Evolutionary conservation across 2,888 invertebrate genomes (phyloP).

Genomic region (Apodemia hepburni): DNA sequence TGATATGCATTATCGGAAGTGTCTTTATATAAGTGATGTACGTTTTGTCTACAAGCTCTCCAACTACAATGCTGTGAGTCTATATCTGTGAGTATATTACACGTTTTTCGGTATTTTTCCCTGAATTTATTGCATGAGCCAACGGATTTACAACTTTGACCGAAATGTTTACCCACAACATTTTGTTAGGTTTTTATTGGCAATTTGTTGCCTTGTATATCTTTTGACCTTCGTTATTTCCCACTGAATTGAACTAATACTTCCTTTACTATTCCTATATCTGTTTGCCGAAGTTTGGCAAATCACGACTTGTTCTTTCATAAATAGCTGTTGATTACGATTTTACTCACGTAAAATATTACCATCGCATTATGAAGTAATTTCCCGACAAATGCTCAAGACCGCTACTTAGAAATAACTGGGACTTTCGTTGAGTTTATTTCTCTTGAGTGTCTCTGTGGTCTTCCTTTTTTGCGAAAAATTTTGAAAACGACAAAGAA

Average conservation of each 20-base stretch:
- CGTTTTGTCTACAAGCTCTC: background rate
- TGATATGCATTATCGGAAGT: no score
- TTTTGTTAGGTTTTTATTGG: slow-evolving; percentile 76
- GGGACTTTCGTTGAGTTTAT: background rate
- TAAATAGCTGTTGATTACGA: background rate
- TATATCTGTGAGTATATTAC: slow-evolving; percentile 48
- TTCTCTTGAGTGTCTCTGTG: background rate
- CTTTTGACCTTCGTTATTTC: slow-evolving; percentile 60
- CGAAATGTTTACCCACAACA: slow-evolving; percentile 70
- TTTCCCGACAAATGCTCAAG: background rate
- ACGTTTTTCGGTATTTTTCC: slow-evolving; percentile 67
- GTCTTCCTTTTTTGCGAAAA: background rate
- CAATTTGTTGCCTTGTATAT: slow-evolving; percentile 75
- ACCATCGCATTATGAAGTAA: background rate
- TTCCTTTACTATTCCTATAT: slow-evolving; percentile 9
- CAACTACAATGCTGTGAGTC: background rate
- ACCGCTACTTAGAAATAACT: background rate
- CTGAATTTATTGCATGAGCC: slow-evolving; percentile 60
- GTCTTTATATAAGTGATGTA: no score
- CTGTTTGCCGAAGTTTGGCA: background rate
- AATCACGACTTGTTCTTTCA: slow-evolving; percentile 9
- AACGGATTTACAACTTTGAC: slow-evolving; percentile 74
- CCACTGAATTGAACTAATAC: slow-evolving; percentile 55
- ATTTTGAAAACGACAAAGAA: no score
- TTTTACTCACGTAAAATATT: background rate